phyloP scores from a whole-genome alignment of 2,797 vertebrate genomes.

The Galagoides demidoff region DNA sequence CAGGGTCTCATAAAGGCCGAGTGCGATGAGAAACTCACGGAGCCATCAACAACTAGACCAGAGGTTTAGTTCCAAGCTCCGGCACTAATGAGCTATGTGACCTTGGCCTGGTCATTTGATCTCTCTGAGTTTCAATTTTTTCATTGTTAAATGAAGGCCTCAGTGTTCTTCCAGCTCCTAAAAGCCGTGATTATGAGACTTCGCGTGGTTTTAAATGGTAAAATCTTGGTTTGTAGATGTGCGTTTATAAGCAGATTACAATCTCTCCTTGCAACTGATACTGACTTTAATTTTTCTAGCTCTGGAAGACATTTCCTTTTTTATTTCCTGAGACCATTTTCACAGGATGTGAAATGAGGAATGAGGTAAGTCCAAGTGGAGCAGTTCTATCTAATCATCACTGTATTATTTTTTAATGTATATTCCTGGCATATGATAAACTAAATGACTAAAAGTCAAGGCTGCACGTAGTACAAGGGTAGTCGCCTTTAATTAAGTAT shows the following conservation, averaged over 20 bases:
- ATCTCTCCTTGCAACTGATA: background rate
- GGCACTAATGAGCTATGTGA: background rate
- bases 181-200: background rate
- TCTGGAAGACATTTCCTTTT: conserved; percentile 21
- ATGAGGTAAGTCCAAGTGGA: background rate
- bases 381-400: background rate
- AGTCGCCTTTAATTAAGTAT: conserved; percentile 15
- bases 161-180: background rate
- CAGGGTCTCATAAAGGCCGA: background rate
- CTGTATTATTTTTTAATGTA: background rate
- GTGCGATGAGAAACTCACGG: background rate
- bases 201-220: conserved; percentile 25
- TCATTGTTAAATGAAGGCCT: background rate
- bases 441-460: background rate
- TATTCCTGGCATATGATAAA: conserved; percentile 16
- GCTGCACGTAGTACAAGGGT: background rate
- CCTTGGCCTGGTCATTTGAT: background rate
- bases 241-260: conserved; percentile 42
- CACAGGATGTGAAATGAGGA: conserved; percentile 30
- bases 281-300: conserved; percentile 12
- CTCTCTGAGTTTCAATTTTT: background rate
- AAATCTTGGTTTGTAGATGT: background rate
- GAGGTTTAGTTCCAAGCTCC: background rate
- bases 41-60: background rate
- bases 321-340: conserved; percentile 40